Conservation (phyloP, 2,888 invertebrate species). For the Timandra comae region DNA sequence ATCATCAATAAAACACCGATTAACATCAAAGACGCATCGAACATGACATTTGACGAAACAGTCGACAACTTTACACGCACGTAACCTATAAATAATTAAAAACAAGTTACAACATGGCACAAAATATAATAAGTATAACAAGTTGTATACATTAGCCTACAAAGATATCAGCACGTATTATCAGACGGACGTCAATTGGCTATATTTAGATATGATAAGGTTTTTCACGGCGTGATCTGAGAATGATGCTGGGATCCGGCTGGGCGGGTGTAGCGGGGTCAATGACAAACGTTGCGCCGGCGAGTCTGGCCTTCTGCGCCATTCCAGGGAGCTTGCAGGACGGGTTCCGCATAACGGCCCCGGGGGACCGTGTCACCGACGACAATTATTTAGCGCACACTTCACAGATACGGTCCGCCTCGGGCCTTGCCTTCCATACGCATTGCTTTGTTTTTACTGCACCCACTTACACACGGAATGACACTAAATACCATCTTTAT, state of each 20-base stretch:
- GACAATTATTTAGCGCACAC: constrained; percentile 27
- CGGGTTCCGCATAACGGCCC: constrained; percentile 45
- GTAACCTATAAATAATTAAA: too few relatives aligned
- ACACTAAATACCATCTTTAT: too few relatives aligned
- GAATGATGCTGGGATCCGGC: constrained; percentile 26
- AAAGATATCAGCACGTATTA: constrained; percentile 15
- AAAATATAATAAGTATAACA: too few relatives aligned
- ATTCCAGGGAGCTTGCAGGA: constrained; percentile 23
- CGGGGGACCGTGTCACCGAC: constrained; percentile 36
- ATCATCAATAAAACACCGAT: too few relatives aligned
- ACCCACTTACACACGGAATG: too few relatives aligned
- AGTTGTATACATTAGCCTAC: constrained; percentile 9
- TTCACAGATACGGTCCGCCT: too few relatives aligned
- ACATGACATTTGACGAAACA: too few relatives aligned
- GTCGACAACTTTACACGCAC: too few relatives aligned
- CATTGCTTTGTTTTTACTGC: too few relatives aligned
- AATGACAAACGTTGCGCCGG: constrained; percentile 36
- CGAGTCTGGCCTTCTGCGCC: constrained; percentile 31
- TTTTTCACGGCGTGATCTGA: constrained; percentile 12
- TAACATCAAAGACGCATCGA: too few relatives aligned
- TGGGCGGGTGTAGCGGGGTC: constrained; percentile 32
- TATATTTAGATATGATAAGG: constrained; percentile 20
- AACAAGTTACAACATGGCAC: too few relatives aligned
- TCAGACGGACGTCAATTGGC: constrained; percentile 16
- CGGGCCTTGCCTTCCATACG: too few relatives aligned